Evolutionary conservation across 1,140 invertebrate species (phyloP).

Genomic region (Heliothis virescens): DNA sequence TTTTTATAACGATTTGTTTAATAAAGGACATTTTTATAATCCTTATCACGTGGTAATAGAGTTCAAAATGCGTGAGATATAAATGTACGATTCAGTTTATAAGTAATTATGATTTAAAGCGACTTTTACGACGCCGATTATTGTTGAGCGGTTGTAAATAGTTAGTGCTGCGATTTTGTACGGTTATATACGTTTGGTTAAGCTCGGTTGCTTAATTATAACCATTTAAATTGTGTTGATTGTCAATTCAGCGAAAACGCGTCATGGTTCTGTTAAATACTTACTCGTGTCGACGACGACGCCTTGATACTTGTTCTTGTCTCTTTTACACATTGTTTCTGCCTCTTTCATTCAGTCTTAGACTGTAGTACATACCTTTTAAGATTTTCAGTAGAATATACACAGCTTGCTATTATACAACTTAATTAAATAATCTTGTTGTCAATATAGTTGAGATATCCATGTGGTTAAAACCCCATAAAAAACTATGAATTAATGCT

Average conservation of each 20-base stretch:
- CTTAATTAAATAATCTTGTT: no score
- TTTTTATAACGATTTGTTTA: slow-evolving; percentile 47
- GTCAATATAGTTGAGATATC: no score
- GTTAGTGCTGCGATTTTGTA: slow-evolving; percentile 58
- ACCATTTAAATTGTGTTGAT: slow-evolving; percentile 48
- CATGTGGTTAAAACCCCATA: no score
- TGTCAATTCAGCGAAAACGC: slow-evolving; percentile 48
- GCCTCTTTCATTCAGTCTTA: slow-evolving; percentile 10
- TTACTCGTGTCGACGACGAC: no score
- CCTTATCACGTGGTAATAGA: slow-evolving; percentile 55
- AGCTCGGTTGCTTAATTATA: slow-evolving; percentile 49
- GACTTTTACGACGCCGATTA: slow-evolving; percentile 69
- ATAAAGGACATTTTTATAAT: slow-evolving; percentile 50
- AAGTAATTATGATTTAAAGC: slow-evolving; percentile 69
- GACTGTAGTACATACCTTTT: no score
- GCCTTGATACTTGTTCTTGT: background rate
- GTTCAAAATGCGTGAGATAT: slow-evolving; percentile 51
- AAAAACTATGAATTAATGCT: no score
- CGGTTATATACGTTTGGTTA: slow-evolving; percentile 47
- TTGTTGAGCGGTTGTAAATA: slow-evolving; percentile 60
- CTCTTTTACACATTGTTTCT: background rate
- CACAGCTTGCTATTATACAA: no score
- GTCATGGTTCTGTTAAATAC: slow-evolving; percentile 33
- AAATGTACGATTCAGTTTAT: slow-evolving; percentile 54
- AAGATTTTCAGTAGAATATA: no score